These are phyloP conservation scores for Microtus montanus DNA, from an alignment of 2,113 vertebrate genomes.

Conservation along the genomic window DNA sequence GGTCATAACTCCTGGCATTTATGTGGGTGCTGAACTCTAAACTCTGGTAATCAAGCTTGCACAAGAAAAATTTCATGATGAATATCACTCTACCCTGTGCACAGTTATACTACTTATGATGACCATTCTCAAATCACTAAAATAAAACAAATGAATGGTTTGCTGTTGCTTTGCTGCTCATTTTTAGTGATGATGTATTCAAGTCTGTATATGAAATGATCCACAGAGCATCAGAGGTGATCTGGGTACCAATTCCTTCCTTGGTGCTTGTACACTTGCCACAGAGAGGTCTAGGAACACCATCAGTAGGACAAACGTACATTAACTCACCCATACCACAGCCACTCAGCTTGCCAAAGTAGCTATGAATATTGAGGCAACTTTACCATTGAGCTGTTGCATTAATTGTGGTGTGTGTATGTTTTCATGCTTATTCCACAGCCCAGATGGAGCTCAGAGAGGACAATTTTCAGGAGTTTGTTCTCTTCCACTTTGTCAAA, in stretches of 20 bases:
- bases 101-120: background rate
- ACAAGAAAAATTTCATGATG: background rate
- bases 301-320: background rate
- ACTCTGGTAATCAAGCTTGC: background rate
- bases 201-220: background rate
- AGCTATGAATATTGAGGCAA: background rate
- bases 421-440: background rate
- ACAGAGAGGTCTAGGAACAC: background rate
- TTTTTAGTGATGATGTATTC: background rate
- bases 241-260: background rate
- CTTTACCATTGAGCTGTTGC: background rate
- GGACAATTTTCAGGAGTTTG: background rate
- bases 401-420: background rate
- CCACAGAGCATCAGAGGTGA: no score
- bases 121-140: background rate
- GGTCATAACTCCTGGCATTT: background rate
- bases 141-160: background rate
- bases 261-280: background rate
- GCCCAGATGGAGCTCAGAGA: background rate
- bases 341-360: background rate
- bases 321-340: background rate
- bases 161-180: background rate
- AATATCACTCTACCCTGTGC: background rate
- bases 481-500: background rate
- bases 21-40: background rate